A percentile compares a stretch with the other conserved stretches of the same genome.
These are phyloP conservation scores for Apolygus lucorum DNA, from an alignment of 1,140 invertebrate species.

Conservation along the genomic window DNA sequence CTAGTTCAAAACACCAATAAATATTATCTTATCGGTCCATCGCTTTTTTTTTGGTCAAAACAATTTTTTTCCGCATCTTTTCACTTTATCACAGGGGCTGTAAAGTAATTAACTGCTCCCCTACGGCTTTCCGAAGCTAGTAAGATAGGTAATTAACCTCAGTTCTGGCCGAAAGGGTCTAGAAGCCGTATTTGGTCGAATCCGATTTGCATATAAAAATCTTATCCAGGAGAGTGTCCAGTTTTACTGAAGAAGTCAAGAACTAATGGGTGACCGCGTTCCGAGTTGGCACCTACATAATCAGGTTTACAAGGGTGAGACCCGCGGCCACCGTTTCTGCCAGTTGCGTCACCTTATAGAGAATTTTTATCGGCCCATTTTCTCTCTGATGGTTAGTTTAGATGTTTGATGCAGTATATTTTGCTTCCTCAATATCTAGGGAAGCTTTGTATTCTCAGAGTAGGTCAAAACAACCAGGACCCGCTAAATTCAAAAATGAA, in stretches of 20 bases:
- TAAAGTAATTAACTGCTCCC: constrained; percentile 4
- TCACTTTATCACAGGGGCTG: neutral
- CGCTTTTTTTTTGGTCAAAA: neutral
- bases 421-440: too few relatives aligned
- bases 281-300: constrained; percentile 13
- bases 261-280: constrained; percentile 12
- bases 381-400: too few relatives aligned
- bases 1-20: neutral
- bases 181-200: neutral
- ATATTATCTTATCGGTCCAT: neutral
- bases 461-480: too few relatives aligned
- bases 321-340: too few relatives aligned
- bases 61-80: neutral
- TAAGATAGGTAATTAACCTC: constrained; percentile 7
- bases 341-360: too few relatives aligned
- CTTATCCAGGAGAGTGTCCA: neutral
- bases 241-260: neutral
- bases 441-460: too few relatives aligned
- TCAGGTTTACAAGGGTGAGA: constrained; percentile 12
- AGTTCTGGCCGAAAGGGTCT: neutral
- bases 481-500: too few relatives aligned
- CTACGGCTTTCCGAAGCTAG: neutral
- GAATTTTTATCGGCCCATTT: too few relatives aligned
- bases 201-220: constrained; percentile 15
- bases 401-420: too few relatives aligned